Evolutionary conservation across 2,113 vertebrate genomes (phyloP).

Genomic region (Vireo altiloquus): DNA sequence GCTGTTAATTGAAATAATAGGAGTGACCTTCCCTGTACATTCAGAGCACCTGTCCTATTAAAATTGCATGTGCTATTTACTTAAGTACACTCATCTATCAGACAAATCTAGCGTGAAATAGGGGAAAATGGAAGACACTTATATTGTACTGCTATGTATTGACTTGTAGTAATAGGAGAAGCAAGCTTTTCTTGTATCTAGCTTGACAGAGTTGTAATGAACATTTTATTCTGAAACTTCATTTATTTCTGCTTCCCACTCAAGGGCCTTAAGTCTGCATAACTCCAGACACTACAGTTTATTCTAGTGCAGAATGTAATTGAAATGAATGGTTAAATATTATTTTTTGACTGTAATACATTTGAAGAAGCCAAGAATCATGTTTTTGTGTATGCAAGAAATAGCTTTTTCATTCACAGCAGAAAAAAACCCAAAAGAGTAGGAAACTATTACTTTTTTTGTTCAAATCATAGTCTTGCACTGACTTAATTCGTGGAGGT

Average conservation of each 20-base stretch:
- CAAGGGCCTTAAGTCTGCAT: slow-evolving; percentile 6
- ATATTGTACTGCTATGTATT: slow-evolving; percentile 48
- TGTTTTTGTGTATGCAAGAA: neutral
- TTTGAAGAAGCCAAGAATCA: neutral
- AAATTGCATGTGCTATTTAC: slow-evolving; percentile 70
- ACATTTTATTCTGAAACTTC: slow-evolving; percentile 61
- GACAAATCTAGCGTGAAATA: slow-evolving; percentile 76
- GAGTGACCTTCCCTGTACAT: slow-evolving; percentile 73
- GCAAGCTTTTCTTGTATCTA: slow-evolving; percentile 54
- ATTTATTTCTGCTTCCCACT: slow-evolving; percentile 34
- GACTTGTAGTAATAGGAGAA: slow-evolving; percentile 52
- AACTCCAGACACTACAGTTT: slow-evolving; percentile 6
- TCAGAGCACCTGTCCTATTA: slow-evolving; percentile 77
- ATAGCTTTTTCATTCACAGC: neutral
- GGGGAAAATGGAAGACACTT: slow-evolving; percentile 71
- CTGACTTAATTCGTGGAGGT: neutral
- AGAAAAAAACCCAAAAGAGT: neutral
- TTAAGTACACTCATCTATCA: slow-evolving; percentile 75
- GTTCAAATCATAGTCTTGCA: neutral
- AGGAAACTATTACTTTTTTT: neutral
- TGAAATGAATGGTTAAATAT: neutral
- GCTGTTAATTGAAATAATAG: slow-evolving; percentile 82
- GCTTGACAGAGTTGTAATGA: slow-evolving; percentile 45
- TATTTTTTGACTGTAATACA: neutral
- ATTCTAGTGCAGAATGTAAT: neutral